Evolutionary conservation across 2,797 vertebrate genomes (phyloP).

Genomic region (Protonibea diacanthus): DNA sequence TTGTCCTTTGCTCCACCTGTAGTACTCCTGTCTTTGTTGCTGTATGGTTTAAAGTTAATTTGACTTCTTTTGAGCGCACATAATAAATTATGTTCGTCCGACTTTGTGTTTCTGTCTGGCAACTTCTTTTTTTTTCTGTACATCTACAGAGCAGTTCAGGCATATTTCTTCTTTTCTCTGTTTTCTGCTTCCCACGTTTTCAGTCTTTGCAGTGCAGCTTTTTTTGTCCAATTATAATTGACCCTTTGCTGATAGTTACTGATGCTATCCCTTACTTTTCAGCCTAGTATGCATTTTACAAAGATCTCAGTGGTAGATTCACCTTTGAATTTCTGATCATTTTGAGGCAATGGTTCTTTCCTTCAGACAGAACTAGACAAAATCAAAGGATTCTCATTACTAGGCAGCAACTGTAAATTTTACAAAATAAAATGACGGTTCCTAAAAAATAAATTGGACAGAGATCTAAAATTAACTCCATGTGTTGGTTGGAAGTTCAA

Average conservation of each 20-base stretch:
- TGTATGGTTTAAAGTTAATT: constrained; percentile 25
- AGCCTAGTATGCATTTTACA: neutral
- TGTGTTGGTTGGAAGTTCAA: neutral
- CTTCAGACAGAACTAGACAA: neutral
- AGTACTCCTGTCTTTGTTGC: constrained; percentile 18
- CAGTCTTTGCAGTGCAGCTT: neutral
- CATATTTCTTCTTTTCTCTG: neutral
- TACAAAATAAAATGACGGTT: neutral
- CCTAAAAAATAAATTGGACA: neutral
- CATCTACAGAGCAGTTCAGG: neutral
- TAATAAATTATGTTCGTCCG: neutral
- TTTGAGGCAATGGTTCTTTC: neutral
- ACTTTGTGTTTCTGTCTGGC: neutral
- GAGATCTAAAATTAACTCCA: neutral
- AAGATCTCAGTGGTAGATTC: neutral
- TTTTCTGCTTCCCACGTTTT: neutral
- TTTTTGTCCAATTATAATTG: neutral
- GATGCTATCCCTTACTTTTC: neutral
- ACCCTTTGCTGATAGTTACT: neutral
- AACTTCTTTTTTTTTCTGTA: constrained; percentile 1
- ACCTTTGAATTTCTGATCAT: neutral
- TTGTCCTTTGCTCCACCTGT: neutral
- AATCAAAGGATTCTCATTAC: neutral
- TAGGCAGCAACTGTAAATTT: neutral
- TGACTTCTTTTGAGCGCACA: neutral